Base-by-base conservation (phyloP, 2,888 invertebrate species). In the Entomobrya multifasciata region DNA sequence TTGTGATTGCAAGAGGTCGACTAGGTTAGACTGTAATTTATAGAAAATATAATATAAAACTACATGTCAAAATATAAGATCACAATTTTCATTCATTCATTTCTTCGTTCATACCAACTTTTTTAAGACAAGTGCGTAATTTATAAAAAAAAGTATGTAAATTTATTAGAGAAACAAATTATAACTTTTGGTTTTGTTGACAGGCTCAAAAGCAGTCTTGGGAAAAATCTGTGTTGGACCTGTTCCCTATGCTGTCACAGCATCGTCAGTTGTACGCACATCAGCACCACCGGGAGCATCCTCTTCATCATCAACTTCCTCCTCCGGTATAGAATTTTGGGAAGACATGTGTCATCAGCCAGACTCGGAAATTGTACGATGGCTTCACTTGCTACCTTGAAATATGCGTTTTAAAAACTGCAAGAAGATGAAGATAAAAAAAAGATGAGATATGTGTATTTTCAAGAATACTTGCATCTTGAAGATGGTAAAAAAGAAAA, bases 161-260 rank as follows among this genome's bases (percentile, higher is more conserved):
- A n/a, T 49, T 49, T 65, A 65, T 36, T 36, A 5, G 3, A 36
- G 25, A 36, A 65, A 8, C n/a, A 36, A 30, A 44, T 62, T 30
- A 62, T 13, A 10, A 6, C 30, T n/a, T 62, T 22, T 30, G 15
- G 15, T 27, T 13, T 20, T 22, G 22, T 67, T 67, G 67, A 67
- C 82, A 93, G 93, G 93, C 6, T 95, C 95, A 91, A 96, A 96
- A 92, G 94, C 94, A 88, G 94, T 95, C 81, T 92, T 96, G 15
- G 95, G 96, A 0, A 95, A 94, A 92, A 95, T 95, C 36, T 94
- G 94, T 62, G 94, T 96, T 88, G 95, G 95, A 77, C 94, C 94
- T 60, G 87, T 90, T 27, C 89, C 90, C 3, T 89, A 87, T 86
- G 88, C 87, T 17, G 86, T 80, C 77, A 86, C 80, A 57, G 76